Percentiles rank a stretch among this genome's conserved stretches.
phyloP scores from a whole-genome alignment of 2,888 invertebrate genomes.

The Polymixis lichenea region DNA sequence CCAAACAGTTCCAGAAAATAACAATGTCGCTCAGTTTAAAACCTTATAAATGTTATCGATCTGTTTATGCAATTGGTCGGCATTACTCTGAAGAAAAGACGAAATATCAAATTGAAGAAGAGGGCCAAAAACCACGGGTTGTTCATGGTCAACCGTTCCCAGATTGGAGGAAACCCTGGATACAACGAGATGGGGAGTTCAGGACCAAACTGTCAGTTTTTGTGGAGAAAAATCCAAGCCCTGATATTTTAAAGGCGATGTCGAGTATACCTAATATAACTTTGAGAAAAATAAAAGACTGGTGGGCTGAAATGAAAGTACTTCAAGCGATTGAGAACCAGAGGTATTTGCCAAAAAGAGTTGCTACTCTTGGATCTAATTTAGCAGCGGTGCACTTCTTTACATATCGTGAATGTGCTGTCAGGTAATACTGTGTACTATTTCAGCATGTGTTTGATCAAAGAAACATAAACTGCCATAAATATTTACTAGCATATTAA shows the following conservation, averaged over 20 bases:
- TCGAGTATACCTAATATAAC: slow-evolving; percentile 89
- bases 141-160: slow-evolving; percentile 86
- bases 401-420: slow-evolving; percentile 93
- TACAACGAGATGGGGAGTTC: slow-evolving; percentile 90
- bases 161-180: slow-evolving; percentile 92
- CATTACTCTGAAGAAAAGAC: slow-evolving; percentile 82
- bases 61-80: slow-evolving; percentile 71
- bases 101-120: slow-evolving; percentile 83
- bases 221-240: slow-evolving; percentile 82
- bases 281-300: slow-evolving; percentile 86
- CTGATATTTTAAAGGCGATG: slow-evolving; percentile 82
- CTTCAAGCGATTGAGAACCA: slow-evolving; percentile 91
- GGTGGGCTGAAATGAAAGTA: slow-evolving; percentile 89
- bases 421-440: slow-evolving; percentile 87
- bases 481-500: no score
- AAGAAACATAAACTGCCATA: neutral
- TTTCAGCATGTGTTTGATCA: neutral
- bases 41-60: slow-evolving; percentile 64
- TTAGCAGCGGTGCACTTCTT: slow-evolving; percentile 97
- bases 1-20: neutral
- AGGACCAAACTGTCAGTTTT: slow-evolving; percentile 91
- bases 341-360: slow-evolving; percentile 90
- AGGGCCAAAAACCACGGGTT: slow-evolving; percentile 76
- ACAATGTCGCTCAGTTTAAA: slow-evolving; percentile 77
- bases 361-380: slow-evolving; percentile 93